Conservation (phyloP, 2,888 invertebrate species). For the Pomacea canaliculata region DNA sequence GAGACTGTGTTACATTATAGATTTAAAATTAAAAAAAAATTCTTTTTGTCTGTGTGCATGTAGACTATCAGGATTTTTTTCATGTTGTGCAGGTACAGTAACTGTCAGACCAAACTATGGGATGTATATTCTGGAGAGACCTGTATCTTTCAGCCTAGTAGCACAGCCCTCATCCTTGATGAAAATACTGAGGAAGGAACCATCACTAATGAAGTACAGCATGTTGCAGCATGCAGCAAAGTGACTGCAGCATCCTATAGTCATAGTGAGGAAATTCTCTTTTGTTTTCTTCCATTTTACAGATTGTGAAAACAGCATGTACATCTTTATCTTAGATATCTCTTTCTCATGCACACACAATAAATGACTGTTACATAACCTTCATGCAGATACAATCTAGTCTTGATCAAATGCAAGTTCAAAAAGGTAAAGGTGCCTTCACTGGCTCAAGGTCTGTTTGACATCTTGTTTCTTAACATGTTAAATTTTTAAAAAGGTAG, state of each 20-base stretch:
- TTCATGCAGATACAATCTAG: too few species aligned
- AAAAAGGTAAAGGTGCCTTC: too few species aligned
- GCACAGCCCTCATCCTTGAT: conserved; percentile 52
- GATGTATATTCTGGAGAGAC: conserved; percentile 46
- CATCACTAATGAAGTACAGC: conserved; percentile 50
- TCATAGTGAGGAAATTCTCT: conserved; percentile 47
- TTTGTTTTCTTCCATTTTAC: not conserved
- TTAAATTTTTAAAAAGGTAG: too few species aligned
- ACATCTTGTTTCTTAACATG: too few species aligned
- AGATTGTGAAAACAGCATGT: not conserved
- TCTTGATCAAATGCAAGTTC: too few species aligned
- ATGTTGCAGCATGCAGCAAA: conserved; percentile 43
- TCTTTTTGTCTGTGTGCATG: too few species aligned
- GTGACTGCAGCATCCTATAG: conserved; percentile 56
- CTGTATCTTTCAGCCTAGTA: conserved; percentile 59
- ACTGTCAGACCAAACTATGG: conserved; percentile 62
- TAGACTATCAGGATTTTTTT: not conserved
- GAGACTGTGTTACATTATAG: too few species aligned
- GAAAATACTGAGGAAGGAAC: conserved; percentile 52
- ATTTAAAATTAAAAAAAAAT: too few species aligned
- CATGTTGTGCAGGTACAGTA: conserved; percentile 53
- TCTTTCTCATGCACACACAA: too few species aligned
- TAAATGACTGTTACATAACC: not conserved
- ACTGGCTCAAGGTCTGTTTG: too few species aligned
- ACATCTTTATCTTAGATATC: too few species aligned